Conservation (phyloP, 2,888 invertebrate genomes). For the Dynastes maya region DNA sequence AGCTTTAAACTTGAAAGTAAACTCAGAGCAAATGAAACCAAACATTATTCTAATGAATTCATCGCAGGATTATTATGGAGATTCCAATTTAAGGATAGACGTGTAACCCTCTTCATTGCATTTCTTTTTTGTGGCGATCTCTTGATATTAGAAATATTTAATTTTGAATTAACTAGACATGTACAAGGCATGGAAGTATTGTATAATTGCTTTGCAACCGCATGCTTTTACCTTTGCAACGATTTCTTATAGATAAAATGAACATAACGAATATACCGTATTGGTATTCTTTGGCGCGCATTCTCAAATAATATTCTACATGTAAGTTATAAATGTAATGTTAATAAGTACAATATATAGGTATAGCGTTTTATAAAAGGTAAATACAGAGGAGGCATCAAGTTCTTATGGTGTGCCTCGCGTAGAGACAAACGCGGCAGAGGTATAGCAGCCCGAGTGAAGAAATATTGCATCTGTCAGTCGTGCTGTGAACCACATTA, state of each 20-base stretch:
- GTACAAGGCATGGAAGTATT: too few relatives aligned
- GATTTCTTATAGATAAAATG: not conserved
- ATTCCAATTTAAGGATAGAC: not conserved
- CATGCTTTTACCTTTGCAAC: not conserved
- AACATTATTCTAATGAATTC: too few relatives aligned
- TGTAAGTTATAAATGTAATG: not conserved
- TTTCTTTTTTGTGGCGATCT: not conserved
- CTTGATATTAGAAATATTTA: not conserved
- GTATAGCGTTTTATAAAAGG: conserved; percentile 4
- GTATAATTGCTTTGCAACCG: too few relatives aligned
- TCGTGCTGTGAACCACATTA: conserved; percentile 38
- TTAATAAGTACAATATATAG: conserved; percentile 2
- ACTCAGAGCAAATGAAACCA: too few relatives aligned
- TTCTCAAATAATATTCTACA: conserved; percentile 1
- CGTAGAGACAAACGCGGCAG: not conserved
- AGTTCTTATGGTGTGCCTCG: conserved; percentile 3
- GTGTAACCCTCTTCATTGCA: not conserved
- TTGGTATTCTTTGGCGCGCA: not conserved
- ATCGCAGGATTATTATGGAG: not conserved
- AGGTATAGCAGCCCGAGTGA: not conserved
- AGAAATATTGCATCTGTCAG: conserved; percentile 25
- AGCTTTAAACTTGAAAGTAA: too few relatives aligned
- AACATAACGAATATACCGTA: too few relatives aligned
- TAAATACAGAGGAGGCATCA: conserved; percentile 30
- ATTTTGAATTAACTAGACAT: not conserved